These are phyloP conservation scores for Myiothlypis coronata DNA, from an alignment of 2,797 vertebrate genomes.

Conservation along the genomic window DNA sequence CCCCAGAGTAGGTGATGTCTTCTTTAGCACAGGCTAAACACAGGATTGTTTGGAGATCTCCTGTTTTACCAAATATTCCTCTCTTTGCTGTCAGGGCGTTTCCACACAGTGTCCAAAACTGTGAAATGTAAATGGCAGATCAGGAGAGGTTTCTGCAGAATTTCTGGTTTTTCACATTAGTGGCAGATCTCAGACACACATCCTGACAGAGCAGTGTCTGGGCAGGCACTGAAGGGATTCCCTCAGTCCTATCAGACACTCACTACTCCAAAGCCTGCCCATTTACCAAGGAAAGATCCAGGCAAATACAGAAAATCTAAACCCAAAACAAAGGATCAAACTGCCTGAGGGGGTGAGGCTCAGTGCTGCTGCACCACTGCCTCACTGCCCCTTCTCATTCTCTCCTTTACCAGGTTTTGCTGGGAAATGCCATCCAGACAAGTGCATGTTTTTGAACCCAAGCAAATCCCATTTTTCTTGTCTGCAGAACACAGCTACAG, in stretches of 20 bases:
- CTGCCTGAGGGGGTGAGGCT: neutral
- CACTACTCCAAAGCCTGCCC: neutral
- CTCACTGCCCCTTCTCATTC: neutral
- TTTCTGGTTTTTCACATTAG: neutral
- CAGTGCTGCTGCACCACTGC: neutral
- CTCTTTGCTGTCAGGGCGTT: slow-evolving; percentile 92
- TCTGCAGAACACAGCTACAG: neutral
- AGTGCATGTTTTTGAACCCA: neutral
- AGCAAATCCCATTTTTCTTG: neutral
- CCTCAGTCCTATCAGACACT: neutral
- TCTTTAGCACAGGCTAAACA: slow-evolving; percentile 91
- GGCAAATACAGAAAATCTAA: neutral
- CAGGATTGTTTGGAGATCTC: slow-evolving; percentile 96
- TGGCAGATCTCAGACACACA: neutral
- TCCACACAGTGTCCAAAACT: slow-evolving; percentile 96
- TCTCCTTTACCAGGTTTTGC: neutral
- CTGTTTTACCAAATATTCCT: slow-evolving; percentile 93
- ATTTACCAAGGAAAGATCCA: neutral
- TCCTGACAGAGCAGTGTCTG: neutral
- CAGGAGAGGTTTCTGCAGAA: neutral
- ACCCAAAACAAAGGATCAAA: neutral
- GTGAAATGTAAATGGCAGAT: neutral
- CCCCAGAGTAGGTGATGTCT: slow-evolving; percentile 91
- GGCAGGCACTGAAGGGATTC: neutral
- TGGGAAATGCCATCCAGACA: neutral